Percentiles rank a stretch among this genome's conserved stretches.
Conservation (phyloP, 2,888 invertebrate genomes). For the Alitta virens region DNA sequence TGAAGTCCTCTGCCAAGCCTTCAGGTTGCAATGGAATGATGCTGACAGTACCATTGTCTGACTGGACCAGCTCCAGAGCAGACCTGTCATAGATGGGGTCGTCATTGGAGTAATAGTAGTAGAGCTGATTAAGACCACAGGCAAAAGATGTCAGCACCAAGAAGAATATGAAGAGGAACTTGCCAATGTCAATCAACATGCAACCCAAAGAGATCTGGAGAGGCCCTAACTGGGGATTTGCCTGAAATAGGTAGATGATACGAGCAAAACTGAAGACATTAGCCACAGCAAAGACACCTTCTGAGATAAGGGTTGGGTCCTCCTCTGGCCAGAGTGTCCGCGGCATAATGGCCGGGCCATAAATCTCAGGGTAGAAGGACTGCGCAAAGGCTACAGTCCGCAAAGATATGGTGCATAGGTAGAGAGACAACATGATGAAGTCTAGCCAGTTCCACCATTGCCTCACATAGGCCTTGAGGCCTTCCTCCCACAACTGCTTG, state of each 20-base stretch:
- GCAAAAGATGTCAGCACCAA: constrained; percentile 60
- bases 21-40: background rate
- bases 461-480: constrained; percentile 60
- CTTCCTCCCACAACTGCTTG: constrained; percentile 64
- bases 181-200: constrained; percentile 63
- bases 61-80: background rate
- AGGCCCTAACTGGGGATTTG: constrained; percentile 62
- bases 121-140: constrained; percentile 72
- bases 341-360: constrained; percentile 52
- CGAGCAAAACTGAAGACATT: constrained; percentile 63
- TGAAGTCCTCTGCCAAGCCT: constrained; percentile 15
- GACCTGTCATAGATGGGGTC: constrained; percentile 2
- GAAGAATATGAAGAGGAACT: constrained; percentile 61
- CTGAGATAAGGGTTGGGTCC: constrained; percentile 62
- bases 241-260: constrained; percentile 63
- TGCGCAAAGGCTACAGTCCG: constrained; percentile 57
- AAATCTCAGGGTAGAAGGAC: constrained; percentile 45
- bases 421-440: constrained; percentile 63
- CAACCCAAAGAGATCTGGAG: constrained; percentile 62
- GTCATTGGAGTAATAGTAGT: constrained; percentile 59
- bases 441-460: constrained; percentile 66
- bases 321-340: constrained; percentile 59
- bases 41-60: constrained; percentile 10
- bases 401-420: constrained; percentile 61
- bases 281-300: constrained; percentile 62